A percentile compares a stretch with the other conserved stretches of the same genome.
These are phyloP conservation scores for Tenthredo mesomela DNA, from an alignment of 2,888 invertebrate genomes.

Conservation along the genomic window DNA sequence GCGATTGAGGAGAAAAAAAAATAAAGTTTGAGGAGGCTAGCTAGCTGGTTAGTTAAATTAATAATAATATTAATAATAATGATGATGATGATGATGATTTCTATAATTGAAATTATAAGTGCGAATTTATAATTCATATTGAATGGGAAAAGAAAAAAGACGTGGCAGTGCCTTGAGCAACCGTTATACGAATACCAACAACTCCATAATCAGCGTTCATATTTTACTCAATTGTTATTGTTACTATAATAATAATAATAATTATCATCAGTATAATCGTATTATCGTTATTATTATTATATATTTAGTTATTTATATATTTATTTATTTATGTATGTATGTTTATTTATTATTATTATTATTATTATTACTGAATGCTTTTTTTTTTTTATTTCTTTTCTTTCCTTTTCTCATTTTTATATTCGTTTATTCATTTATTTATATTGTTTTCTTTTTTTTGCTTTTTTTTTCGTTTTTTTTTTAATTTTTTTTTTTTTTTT, in stretches of 20 bases:
- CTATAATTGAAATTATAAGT: background rate
- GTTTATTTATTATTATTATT: constrained; percentile 9
- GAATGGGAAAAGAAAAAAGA: constrained; percentile 61
- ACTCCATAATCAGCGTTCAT: constrained; percentile 51
- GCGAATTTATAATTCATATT: background rate
- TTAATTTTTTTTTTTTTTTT: constrained; percentile 57
- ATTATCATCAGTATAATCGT: constrained; percentile 13
- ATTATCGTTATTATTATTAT: constrained; percentile 31
- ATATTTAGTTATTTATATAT: background rate
- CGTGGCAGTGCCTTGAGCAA: constrained; percentile 77
- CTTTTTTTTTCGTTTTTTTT: constrained; percentile 40
- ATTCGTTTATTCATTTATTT: constrained; percentile 22
- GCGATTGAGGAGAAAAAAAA: background rate
- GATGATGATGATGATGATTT: constrained; percentile 14
- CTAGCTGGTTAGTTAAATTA: background rate
- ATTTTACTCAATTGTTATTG: background rate
- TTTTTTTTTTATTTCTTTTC: background rate
- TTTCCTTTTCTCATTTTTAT: background rate
- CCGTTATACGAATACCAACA: constrained; percentile 71
- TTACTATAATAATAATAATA: constrained; percentile 17
- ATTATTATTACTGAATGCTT: constrained; percentile 9
- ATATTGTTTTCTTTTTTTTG: constrained; percentile 51
- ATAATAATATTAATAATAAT: constrained; percentile 24
- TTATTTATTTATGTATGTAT: background rate
- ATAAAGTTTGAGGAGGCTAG: background rate